These are phyloP conservation scores for Aegithalos caudatus DNA, from an alignment of 2,113 vertebrate genomes.

Conservation along the genomic window DNA sequence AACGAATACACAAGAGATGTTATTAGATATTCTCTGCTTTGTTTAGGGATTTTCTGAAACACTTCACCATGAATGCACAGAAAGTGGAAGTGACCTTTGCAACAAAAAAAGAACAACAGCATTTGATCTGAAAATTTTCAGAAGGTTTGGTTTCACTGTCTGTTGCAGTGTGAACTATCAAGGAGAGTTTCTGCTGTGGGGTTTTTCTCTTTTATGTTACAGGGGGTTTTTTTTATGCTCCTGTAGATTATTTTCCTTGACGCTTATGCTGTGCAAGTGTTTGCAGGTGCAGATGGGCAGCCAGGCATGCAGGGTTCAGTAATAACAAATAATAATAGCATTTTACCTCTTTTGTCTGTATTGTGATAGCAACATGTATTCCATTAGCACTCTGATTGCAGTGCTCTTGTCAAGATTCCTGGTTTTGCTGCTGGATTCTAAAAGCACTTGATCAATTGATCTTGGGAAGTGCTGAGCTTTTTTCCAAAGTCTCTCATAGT, in stretches of 20 bases:
- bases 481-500: neutral
- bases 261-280: neutral
- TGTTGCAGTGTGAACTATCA: neutral
- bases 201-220: neutral
- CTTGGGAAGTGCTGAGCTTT: neutral
- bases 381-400: neutral
- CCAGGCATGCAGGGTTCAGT: neutral
- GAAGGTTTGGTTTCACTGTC: neutral
- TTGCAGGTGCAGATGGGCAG: neutral
- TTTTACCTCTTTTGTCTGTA: neutral
- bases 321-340: neutral
- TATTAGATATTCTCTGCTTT: neutral
- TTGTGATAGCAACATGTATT: neutral
- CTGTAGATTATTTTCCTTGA: neutral
- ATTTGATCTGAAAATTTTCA: neutral
- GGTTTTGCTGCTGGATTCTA: neutral
- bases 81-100: neutral
- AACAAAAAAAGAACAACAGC: neutral
- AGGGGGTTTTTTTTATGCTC: neutral
- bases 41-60: neutral
- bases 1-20: neutral
- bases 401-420: neutral
- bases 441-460: constrained; percentile 11
- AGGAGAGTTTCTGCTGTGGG: neutral
- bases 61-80: neutral